phyloP scores from a whole-genome alignment of 2,888 invertebrate species.

The Plebejus anna region DNA sequence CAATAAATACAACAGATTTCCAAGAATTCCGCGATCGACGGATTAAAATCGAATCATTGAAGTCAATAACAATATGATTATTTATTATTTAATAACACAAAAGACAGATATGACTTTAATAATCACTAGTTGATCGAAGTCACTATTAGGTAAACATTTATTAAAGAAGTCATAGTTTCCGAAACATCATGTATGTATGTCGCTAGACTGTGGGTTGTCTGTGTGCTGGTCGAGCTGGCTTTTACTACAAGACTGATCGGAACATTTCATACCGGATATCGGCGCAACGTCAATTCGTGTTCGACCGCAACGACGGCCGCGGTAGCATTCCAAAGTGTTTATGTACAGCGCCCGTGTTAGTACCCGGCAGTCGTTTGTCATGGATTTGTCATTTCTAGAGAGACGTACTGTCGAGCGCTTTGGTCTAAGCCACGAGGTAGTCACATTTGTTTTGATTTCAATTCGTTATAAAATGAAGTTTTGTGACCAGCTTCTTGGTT shows the following conservation, averaged over 20 bases:
- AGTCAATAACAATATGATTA: no score
- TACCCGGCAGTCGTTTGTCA: neutral
- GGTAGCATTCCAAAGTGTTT: slow-evolving; percentile 37
- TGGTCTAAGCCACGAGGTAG: neutral
- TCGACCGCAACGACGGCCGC: slow-evolving; percentile 23
- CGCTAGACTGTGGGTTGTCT: slow-evolving; percentile 46
- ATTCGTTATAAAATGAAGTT: neutral
- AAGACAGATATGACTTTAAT: no score
- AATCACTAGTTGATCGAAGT: neutral
- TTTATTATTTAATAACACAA: no score
- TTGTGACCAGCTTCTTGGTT: neutral
- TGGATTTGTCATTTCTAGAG: neutral
- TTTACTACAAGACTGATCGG: slow-evolving; percentile 72
- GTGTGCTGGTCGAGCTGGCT: slow-evolving; percentile 55
- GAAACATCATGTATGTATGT: neutral
- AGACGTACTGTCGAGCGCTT: neutral
- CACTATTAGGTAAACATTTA: no score
- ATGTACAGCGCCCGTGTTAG: neutral
- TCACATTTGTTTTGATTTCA: neutral
- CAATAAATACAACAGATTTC: no score
- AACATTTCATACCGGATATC: slow-evolving; percentile 64
- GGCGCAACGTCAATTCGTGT: slow-evolving; percentile 64
- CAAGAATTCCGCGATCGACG: no score
- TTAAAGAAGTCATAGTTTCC: neutral
- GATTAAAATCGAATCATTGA: neutral